Percentiles rank a stretch among this genome's conserved stretches.
Evolutionary conservation across 1,140 invertebrate species (phyloP).

Genomic region (Colletes gigas): DNA sequence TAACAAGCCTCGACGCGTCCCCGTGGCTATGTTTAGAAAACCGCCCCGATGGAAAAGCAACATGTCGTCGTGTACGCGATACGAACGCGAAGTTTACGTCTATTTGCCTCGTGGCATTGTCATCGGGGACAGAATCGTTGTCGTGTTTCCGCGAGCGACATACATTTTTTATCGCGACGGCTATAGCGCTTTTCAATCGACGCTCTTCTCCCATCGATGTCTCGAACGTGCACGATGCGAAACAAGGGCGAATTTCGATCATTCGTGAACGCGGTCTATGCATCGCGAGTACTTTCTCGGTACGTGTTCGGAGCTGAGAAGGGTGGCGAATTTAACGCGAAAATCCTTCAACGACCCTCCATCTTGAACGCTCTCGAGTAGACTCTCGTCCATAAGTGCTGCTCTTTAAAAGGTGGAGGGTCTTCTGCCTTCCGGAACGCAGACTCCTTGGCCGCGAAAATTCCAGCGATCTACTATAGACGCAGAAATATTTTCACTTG

Average conservation of each 20-base stretch:
- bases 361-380: too few relatives aligned
- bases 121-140: conserved; percentile 5
- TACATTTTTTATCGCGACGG: conserved; percentile 12
- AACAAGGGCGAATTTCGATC: not conserved
- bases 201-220: not conserved
- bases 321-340: too few relatives aligned
- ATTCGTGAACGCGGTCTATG: too few relatives aligned
- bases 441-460: too few relatives aligned
- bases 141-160: not conserved
- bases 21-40: conserved; percentile 51
- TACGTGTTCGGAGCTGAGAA: too few relatives aligned
- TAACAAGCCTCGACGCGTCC: conserved; percentile 15
- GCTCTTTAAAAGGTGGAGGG: too few relatives aligned
- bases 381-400: too few relatives aligned
- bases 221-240: not conserved
- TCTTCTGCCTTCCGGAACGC: too few relatives aligned
- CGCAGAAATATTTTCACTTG: too few relatives aligned
- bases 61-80: not conserved
- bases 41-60: not conserved
- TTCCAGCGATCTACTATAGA: too few relatives aligned
- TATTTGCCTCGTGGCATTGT: conserved; percentile 8
- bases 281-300: too few relatives aligned
- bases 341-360: too few relatives aligned
- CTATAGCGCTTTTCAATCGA: not conserved
- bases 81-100: not conserved